phyloP scores from a whole-genome alignment of 1,140 invertebrate genomes.

The Carposina sasakii region DNA sequence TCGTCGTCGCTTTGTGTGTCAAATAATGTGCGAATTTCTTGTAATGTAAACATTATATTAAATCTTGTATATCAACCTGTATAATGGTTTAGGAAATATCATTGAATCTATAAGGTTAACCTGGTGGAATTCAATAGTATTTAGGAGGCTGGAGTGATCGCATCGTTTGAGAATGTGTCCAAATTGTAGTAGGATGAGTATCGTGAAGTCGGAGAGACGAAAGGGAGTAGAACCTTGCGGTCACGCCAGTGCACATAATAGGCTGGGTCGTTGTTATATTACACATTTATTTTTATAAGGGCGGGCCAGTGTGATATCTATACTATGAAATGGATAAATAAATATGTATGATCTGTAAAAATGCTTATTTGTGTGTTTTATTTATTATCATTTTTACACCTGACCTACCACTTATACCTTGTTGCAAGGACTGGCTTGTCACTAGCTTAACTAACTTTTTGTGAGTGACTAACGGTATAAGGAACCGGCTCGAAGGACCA shows the following conservation, averaged over 20 bases:
- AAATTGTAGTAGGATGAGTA: constrained; percentile 64
- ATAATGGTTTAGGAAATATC: constrained; percentile 70
- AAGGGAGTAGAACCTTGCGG: constrained; percentile 34
- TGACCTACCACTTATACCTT: no score
- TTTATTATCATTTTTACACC: no score
- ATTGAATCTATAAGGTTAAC: constrained; percentile 53
- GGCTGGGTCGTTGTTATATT: constrained; percentile 64
- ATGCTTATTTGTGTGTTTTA: constrained; percentile 57
- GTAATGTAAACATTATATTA: constrained; percentile 55
- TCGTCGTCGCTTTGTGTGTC: constrained; percentile 71
- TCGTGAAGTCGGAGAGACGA: constrained; percentile 35
- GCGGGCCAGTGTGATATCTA: constrained; percentile 72
- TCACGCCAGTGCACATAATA: constrained; percentile 37
- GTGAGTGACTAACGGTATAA: no score
- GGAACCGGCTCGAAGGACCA: no score
- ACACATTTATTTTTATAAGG: constrained; percentile 72
- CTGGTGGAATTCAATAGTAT: constrained; percentile 49
- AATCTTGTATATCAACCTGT: constrained; percentile 68
- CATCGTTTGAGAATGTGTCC: constrained; percentile 52
- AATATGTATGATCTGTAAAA: constrained; percentile 73
- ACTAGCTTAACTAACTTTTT: no score
- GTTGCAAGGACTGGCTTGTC: no score
- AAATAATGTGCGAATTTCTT: constrained; percentile 70
- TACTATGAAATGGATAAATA: constrained; percentile 71
- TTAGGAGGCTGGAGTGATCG: constrained; percentile 44